Base-by-base conservation (phyloP, 1,140 invertebrate genomes). In the Pachypeltis micranthus region DNA sequence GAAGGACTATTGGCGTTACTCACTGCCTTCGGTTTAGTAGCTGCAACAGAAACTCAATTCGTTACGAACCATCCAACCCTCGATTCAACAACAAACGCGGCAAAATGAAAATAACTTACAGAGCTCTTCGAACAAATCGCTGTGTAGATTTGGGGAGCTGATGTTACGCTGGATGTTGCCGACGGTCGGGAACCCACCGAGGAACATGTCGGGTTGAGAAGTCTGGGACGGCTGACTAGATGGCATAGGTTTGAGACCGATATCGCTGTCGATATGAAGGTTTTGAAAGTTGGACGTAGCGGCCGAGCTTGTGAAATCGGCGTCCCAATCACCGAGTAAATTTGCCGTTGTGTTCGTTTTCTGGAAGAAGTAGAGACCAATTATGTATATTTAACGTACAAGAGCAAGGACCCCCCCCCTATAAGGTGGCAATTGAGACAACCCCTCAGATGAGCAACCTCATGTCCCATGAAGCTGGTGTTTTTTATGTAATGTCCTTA, bases 41-140 rank as follows among this genome's bases (percentile, higher is more conserved):
- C 31, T 27, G 54, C 60, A 51, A 25, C 25, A 61, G 16, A 60
- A 60, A 1, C n/a, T n/a, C n/a, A n/a, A n/a, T n/a, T n/a, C n/a
- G n/a, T n/a, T n/a, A n/a, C n/a, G n/a, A n/a, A n/a, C n/a, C n/a
- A n/a, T n/a, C n/a, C n/a, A n/a, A n/a, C n/a, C n/a, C n/a, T n/a
- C n/a, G n/a, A n/a, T n/a, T n/a, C n/a, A n/a, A n/a, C n/a, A n/a
- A n/a, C n/a, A n/a, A n/a, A n/a, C n/a, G n/a, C n/a, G n/a, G n/a
- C n/a, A n/a, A n/a, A n/a, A n/a, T n/a, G n/a, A n/a, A n/a, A n/a
- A n/a, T n/a, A n/a, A 65, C 34, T 68, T 63, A 68, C 66, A 76
- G 2, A 83, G 70, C 70, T 81, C 80, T 24, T 78, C 77, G 64
- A 83, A 81, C 2, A 79, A 79, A 71, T 82, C 81, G 47, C 74